Conservation (phyloP, 2,113 vertebrate species). For the Meleagris gallopavo region DNA sequence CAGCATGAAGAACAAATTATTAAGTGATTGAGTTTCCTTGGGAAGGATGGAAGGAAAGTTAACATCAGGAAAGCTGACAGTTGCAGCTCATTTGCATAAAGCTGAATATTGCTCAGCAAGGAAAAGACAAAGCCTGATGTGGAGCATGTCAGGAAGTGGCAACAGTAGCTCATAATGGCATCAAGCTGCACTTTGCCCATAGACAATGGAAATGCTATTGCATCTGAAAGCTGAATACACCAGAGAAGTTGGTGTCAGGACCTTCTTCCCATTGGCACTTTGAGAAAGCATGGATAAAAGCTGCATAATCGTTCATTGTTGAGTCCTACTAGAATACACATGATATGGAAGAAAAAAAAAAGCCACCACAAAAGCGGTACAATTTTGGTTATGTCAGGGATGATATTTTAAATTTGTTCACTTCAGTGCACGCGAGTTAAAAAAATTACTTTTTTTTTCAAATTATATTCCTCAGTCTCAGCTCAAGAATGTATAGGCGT, state of each 20-base stretch:
- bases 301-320: neutral
- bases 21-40: neutral
- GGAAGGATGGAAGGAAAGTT: neutral
- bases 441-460: neutral
- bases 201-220: neutral
- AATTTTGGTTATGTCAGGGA: neutral
- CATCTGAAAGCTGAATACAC: neutral
- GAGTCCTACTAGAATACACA: neutral
- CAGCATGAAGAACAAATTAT: neutral
- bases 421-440: neutral
- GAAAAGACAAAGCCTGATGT: neutral
- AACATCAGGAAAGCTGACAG: neutral
- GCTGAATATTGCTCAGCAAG: neutral
- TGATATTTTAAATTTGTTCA: neutral
- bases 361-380: neutral
- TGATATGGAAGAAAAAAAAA: neutral
- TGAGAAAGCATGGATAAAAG: neutral
- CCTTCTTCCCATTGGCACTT: conserved; percentile 2
- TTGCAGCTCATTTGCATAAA: neutral
- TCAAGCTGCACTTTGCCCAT: neutral
- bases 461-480: neutral
- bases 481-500: neutral
- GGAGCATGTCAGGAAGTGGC: neutral
- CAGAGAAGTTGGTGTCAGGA: accelerated
- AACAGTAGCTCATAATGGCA: neutral